Evolutionary conservation across 2,797 vertebrate species (phyloP).

Genomic region (Discoglossus pictus): DNA sequence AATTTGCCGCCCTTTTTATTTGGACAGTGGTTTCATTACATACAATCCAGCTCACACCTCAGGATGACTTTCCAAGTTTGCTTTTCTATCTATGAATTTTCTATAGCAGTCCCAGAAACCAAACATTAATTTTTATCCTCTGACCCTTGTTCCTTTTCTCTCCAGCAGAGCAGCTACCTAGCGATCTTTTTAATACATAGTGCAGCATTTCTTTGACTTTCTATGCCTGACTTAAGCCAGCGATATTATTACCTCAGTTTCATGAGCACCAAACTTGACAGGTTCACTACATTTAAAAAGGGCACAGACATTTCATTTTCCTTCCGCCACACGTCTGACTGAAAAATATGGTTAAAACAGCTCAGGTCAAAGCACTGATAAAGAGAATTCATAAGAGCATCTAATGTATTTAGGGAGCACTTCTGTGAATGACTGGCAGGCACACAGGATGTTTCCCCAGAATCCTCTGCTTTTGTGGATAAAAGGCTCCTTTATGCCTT

Average conservation of each 20-base stretch:
- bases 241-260: slow-evolving; percentile 32
- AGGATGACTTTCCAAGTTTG: no score
- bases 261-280: slow-evolving; percentile 35
- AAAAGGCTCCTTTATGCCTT: slow-evolving; percentile 29
- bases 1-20: no score
- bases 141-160: neutral
- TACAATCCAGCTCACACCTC: no score
- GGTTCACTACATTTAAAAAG: slow-evolving; percentile 46
- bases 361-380: slow-evolving; percentile 28
- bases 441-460: slow-evolving; percentile 4
- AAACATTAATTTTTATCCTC: no score
- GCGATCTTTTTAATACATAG: slow-evolving; percentile 13
- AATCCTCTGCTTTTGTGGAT: slow-evolving; percentile 7
- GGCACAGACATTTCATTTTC: slow-evolving; percentile 36
- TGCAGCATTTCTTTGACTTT: slow-evolving; percentile 16
- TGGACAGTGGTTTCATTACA: no score
- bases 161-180: slow-evolving; percentile 27
- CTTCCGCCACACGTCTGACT: slow-evolving; percentile 20
- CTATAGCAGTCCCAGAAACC: no score
- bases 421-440: slow-evolving; percentile 42
- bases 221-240: slow-evolving; percentile 32
- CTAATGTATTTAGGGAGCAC: slow-evolving; percentile 43
- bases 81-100: no score
- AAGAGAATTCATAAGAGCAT: slow-evolving; percentile 31
- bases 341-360: slow-evolving; percentile 28